Evolutionary conservation across 2,888 invertebrate species (phyloP).

Genomic region (Prionchulus punctatus): DNA sequence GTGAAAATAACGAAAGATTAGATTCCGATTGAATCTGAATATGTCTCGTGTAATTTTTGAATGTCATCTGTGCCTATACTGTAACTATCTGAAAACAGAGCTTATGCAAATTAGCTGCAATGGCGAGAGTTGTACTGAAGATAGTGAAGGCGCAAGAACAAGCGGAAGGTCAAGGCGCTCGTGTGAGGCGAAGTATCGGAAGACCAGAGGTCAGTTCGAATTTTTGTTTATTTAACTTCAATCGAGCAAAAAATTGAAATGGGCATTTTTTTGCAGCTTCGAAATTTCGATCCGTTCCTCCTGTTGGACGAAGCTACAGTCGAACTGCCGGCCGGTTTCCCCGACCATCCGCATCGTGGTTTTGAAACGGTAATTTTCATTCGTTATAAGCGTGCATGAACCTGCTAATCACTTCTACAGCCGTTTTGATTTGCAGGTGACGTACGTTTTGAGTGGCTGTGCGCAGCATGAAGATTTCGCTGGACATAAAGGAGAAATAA

Average conservation of each 20-base stretch:
- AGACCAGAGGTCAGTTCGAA: background rate
- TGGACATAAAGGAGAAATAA: conserved; percentile 31
- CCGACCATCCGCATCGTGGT: conserved; percentile 37
- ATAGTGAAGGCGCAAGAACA: background rate
- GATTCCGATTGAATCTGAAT: too few species aligned
- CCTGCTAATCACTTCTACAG: too few species aligned
- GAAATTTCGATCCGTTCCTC: conserved; percentile 34
- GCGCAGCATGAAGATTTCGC: conserved; percentile 33
- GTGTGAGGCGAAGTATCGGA: background rate
- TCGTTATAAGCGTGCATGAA: background rate
- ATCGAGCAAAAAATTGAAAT: background rate
- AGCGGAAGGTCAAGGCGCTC: background rate
- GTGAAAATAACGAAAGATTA: too few species aligned
- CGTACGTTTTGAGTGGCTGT: conserved; percentile 31
- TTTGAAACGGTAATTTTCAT: conserved; percentile 34
- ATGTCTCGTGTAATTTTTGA: too few species aligned
- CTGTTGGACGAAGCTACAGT: conserved; percentile 35
- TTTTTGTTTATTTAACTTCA: background rate
- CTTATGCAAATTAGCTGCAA: too few species aligned
- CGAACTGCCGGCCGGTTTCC: conserved; percentile 33
- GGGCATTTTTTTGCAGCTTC: conserved; percentile 26
- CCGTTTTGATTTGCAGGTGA: too few species aligned
- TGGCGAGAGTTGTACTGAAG: background rate
- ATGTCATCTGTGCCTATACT: too few species aligned
- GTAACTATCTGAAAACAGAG: too few species aligned